Percentiles rank a stretch among this genome's conserved stretches.
phyloP scores from a whole-genome alignment of 2,888 invertebrate genomes.

The Scaptomyza reducta region DNA sequence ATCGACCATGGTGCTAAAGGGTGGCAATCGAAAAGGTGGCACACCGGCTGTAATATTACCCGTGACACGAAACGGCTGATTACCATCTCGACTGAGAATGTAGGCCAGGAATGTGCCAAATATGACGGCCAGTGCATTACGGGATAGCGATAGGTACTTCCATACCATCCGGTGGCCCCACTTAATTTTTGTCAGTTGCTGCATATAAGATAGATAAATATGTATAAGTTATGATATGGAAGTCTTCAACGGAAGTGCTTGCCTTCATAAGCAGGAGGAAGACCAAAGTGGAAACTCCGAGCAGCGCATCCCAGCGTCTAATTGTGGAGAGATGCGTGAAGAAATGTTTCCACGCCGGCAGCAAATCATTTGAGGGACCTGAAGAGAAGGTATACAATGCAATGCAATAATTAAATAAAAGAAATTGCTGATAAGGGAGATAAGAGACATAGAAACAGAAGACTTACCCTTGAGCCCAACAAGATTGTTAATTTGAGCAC shows the following conservation, averaged over 20 bases:
- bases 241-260: conserved; percentile 18
- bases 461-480: conserved; percentile 87
- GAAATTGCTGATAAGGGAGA: background rate
- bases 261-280: conserved; percentile 88
- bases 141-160: conserved; percentile 87
- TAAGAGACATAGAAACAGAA: too few species aligned
- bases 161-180: conserved; percentile 70
- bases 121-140: conserved; percentile 92
- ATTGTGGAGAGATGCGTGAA: conserved; percentile 87
- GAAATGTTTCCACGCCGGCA: conserved; percentile 87
- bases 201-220: conserved; percentile 35
- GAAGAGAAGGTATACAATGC: background rate
- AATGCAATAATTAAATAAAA: background rate
- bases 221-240: background rate
- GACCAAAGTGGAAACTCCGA: conserved; percentile 88
- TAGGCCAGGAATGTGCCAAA: conserved; percentile 88
- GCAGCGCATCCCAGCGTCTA: conserved; percentile 88
- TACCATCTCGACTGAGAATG: conserved; percentile 84
- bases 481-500: conserved; percentile 91
- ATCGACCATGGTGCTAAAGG: conserved; percentile 88
- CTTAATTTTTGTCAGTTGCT: conserved; percentile 85
- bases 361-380: conserved; percentile 87
- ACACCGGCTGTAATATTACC: conserved; percentile 89
- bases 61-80: conserved; percentile 88
- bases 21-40: conserved; percentile 88